phyloP scores from a whole-genome alignment of 2,113 vertebrate genomes.

The Semnornis frantzii region DNA sequence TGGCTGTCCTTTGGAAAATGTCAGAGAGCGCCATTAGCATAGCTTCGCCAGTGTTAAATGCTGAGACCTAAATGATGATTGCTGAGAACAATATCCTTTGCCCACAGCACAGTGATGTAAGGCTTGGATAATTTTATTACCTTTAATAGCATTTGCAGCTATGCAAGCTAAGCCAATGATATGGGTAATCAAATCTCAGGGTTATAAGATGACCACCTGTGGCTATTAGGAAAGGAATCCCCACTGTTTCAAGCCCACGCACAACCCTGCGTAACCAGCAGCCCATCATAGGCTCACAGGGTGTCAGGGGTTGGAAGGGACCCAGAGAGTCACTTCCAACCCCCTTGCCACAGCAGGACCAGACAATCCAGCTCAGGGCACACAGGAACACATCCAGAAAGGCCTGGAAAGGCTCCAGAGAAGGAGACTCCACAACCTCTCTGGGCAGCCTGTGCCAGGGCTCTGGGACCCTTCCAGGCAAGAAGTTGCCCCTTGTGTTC shows the following conservation, averaged over 20 bases:
- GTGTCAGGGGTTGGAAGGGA: too few species aligned
- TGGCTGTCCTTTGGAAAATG: slow-evolving; percentile 70
- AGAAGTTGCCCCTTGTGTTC: too few species aligned
- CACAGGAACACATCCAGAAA: too few species aligned
- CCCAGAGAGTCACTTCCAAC: too few species aligned
- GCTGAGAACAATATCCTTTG: slow-evolving; percentile 67
- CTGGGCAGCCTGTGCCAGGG: too few species aligned
- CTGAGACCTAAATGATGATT: slow-evolving; percentile 63
- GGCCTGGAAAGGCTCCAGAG: too few species aligned
- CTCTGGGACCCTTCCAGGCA: too few species aligned
- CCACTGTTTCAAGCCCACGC: background rate
- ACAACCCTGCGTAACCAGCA: background rate
- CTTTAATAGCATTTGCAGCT: slow-evolving; percentile 68
- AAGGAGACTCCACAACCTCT: too few species aligned
- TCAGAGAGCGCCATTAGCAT: slow-evolving; percentile 55
- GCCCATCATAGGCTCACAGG: too few species aligned
- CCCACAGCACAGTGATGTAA: slow-evolving; percentile 52
- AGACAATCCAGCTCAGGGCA: too few species aligned
- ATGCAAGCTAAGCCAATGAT: slow-evolving; percentile 66
- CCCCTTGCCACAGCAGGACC: too few species aligned
- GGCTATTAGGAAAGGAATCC: slow-evolving; percentile 47
- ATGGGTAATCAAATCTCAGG: slow-evolving; percentile 65
- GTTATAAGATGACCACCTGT: slow-evolving; percentile 62
- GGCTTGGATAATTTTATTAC: slow-evolving; percentile 70
- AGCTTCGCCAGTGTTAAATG: slow-evolving; percentile 58